phyloP scores from a whole-genome alignment of 2,113 vertebrate genomes.

The Dendropsophus ebraccatus region DNA sequence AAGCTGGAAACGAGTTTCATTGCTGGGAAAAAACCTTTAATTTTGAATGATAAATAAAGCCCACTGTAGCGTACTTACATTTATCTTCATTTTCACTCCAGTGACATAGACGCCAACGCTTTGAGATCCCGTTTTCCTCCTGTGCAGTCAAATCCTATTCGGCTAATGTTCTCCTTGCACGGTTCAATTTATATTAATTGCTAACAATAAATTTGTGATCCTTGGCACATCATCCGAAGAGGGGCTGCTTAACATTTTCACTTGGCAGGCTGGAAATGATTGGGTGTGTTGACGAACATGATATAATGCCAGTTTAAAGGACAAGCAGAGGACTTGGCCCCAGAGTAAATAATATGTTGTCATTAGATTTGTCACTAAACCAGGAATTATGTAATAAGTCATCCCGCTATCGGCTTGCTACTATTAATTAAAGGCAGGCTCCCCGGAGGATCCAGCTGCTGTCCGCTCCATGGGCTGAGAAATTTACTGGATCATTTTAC shows the following conservation, averaged over 20 bases:
- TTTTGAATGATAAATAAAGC: too few relatives aligned
- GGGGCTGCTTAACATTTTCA: slow-evolving; percentile 46
- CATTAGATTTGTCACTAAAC: slow-evolving; percentile 49
- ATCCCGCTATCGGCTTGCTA: not conserved
- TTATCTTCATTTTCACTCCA: not conserved
- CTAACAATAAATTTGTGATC: slow-evolving; percentile 45
- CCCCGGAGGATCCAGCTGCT: not conserved
- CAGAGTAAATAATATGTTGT: slow-evolving; percentile 50
- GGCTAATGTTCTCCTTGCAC: slow-evolving; percentile 3
- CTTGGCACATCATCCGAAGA: slow-evolving; percentile 46
- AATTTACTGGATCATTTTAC: not conserved
- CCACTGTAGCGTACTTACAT: not conserved
- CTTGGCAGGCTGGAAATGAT: slow-evolving; percentile 52
- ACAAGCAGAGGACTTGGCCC: slow-evolving; percentile 51
- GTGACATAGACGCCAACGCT: not conserved
- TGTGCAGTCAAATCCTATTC: not conserved
- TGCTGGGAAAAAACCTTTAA: too few relatives aligned
- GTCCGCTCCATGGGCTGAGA: not conserved
- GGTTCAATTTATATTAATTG: slow-evolving; percentile 51
- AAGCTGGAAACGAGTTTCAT: too few relatives aligned
- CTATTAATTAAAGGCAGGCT: slow-evolving; percentile 37
- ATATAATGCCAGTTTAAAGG: slow-evolving; percentile 53
- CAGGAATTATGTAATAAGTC: slow-evolving; percentile 52
- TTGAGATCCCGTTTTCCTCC: not conserved
- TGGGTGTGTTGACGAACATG: slow-evolving; percentile 40